Conservation (phyloP, 1,140 invertebrate species). For the Drosophila serrata region DNA sequence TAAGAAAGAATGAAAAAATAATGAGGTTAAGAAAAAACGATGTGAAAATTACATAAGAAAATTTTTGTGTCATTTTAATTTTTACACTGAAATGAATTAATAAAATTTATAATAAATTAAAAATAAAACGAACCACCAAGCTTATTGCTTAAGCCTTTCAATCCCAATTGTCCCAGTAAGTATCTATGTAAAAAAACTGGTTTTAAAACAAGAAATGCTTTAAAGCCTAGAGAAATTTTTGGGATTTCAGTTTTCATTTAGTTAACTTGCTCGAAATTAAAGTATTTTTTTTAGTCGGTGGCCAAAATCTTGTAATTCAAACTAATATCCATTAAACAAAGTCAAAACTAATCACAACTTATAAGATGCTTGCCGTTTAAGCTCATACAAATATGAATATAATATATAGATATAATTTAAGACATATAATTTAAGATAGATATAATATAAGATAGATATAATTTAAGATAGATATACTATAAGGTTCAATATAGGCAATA, state of each 20-base stretch:
- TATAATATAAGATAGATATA: no score
- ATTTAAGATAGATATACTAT: no score
- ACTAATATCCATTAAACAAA: not conserved
- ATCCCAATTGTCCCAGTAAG: not conserved
- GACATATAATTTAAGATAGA: no score
- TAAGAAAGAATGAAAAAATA: constrained; percentile 16
- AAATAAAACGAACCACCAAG: constrained; percentile 21
- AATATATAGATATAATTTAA: no score
- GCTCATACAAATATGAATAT: no score
- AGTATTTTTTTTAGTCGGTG: not conserved
- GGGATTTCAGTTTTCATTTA: not conserved
- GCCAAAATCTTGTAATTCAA: not conserved
- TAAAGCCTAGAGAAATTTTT: not conserved
- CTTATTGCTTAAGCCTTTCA: not conserved
- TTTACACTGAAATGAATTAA: constrained; percentile 79
- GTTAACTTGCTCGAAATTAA: not conserved
- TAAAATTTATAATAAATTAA: constrained; percentile 77
- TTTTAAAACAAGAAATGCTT: no score
- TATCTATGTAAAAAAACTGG: not conserved
- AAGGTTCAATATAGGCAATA: no score
- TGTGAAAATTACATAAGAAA: constrained; percentile 76
- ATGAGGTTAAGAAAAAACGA: constrained; percentile 42
- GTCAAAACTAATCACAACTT: no score
- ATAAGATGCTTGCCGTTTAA: no score
- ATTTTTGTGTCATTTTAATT: constrained; percentile 77